phyloP scores from a whole-genome alignment of 2,888 invertebrate species.

The Linnaemya vulpina region DNA sequence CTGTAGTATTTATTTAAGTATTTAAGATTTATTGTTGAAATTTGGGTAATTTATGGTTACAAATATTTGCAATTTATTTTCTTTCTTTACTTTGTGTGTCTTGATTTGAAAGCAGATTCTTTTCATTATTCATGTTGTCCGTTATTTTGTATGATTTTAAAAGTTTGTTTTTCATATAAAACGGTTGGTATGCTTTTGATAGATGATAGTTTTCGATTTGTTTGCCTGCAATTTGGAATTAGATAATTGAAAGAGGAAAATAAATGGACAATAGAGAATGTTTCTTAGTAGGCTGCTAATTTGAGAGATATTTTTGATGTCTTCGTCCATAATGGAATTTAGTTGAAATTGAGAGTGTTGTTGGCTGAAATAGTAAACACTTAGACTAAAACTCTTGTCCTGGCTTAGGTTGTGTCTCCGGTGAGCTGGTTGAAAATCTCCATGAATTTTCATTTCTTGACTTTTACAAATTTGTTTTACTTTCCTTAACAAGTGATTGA shows the following conservation, averaged over 20 bases:
- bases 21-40: conserved; percentile 79
- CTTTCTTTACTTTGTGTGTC: conserved; percentile 19
- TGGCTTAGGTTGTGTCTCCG: too few species aligned
- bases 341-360: too few species aligned
- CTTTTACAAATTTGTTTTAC: too few species aligned
- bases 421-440: too few species aligned
- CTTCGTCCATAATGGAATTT: not conserved
- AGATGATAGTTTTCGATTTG: conserved; percentile 70
- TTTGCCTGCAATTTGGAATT: conserved; percentile 44
- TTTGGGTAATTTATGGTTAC: conserved; percentile 80
- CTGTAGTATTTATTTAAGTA: conserved; percentile 62
- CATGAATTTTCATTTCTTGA: too few species aligned
- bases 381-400: too few species aligned
- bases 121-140: conserved; percentile 48
- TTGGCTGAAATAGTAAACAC: too few species aligned
- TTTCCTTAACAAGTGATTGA: too few species aligned
- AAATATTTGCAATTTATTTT: conserved; percentile 60
- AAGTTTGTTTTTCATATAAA: conserved; percentile 46
- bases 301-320: conserved; percentile 7
- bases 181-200: conserved; percentile 78
- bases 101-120: conserved; percentile 24
- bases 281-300: conserved; percentile 29
- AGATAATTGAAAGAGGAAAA: conserved; percentile 49
- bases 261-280: not conserved
- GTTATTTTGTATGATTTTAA: conserved; percentile 38